phyloP scores from a whole-genome alignment of 2,888 invertebrate species.

The Trichacis sp. region DNA sequence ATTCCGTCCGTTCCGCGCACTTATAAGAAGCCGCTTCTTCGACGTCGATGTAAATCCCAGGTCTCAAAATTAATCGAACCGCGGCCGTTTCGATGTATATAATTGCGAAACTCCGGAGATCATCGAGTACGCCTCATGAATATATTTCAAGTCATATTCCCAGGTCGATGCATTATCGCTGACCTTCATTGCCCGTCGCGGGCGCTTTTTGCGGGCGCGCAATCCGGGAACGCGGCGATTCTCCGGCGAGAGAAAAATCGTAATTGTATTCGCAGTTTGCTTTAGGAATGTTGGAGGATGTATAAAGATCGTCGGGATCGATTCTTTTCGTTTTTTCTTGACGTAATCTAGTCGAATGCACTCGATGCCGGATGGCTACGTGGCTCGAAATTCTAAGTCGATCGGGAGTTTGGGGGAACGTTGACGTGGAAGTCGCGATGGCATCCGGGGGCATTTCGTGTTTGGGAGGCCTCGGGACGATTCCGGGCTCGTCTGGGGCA shows the following conservation, averaged over 20 bases:
- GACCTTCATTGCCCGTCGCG: background rate
- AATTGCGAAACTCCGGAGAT: conserved; percentile 4
- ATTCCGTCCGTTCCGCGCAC: conserved; percentile 44
- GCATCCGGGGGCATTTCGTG: conserved; percentile 58
- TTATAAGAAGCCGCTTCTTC: conserved; percentile 19
- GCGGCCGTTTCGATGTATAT: conserved; percentile 5
- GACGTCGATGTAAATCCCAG: conserved; percentile 33
- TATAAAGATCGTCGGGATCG: background rate
- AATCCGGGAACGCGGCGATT: too few species aligned
- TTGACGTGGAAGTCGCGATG: conserved; percentile 27
- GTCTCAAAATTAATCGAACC: conserved; percentile 16
- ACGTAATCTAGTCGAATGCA: conserved; percentile 6
- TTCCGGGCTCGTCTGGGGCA: conserved; percentile 50
- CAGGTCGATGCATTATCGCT: background rate
- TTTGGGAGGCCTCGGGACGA: conserved; percentile 61
- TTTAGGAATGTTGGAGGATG: background rate
- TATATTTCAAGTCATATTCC: background rate
- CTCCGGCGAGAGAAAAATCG: background rate
- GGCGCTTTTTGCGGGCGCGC: background rate
- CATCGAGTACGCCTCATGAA: conserved; percentile 2
- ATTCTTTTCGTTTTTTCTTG: background rate
- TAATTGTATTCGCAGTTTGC: background rate
- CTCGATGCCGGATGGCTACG: conserved; percentile 21
- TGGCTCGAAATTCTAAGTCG: conserved; percentile 31
- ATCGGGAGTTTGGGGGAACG: conserved; percentile 30